Evolutionary conservation across 2,113 vertebrate species (phyloP).

Genomic region (Forbesichthys agassizii): DNA sequence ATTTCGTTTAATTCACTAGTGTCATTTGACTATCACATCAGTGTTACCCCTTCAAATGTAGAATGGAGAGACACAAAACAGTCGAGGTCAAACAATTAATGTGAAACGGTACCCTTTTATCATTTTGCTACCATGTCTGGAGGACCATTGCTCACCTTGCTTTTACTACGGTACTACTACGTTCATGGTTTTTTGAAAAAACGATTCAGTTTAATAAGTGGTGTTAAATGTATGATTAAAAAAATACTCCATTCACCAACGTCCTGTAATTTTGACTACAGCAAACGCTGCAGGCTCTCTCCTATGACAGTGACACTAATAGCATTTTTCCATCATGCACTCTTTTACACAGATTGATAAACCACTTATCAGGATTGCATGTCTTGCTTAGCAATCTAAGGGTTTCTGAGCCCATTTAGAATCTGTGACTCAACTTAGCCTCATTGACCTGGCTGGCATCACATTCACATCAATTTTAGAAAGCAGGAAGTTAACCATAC

Average conservation of each 20-base stretch:
- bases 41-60: neutral
- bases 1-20: neutral
- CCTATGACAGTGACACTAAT: neutral
- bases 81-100: no score
- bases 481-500: conserved; percentile 27
- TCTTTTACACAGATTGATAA: neutral
- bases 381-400: neutral
- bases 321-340: neutral
- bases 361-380: neutral
- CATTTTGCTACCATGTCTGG: no score
- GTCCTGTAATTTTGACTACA: no score
- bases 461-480: conserved; percentile 20
- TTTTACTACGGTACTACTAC: no score
- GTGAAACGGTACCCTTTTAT: no score
- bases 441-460: conserved; percentile 45
- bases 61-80: neutral
- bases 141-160: no score
- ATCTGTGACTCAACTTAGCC: conserved; percentile 32
- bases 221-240: no score
- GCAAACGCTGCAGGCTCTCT: conserved; percentile 6
- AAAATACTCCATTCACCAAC: no score
- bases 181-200: no score
- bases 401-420: neutral
- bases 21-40: neutral
- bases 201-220: no score